Evolutionary conservation across 2,113 vertebrate species (phyloP).

Genomic region (Phoenicopterus ruber): DNA sequence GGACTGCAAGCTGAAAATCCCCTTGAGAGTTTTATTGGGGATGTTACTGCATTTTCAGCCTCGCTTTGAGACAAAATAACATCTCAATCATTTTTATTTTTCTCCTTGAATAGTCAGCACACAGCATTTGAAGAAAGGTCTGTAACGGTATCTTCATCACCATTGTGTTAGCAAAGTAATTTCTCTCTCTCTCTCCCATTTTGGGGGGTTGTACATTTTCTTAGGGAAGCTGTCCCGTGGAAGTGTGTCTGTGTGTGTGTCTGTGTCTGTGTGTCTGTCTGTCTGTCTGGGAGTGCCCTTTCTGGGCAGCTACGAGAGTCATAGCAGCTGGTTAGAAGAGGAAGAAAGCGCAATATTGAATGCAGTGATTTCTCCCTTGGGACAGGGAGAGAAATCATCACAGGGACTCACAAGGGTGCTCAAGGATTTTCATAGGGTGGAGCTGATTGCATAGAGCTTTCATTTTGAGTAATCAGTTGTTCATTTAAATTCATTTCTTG

Average conservation of each 20-base stretch:
- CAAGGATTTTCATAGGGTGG: neutral
- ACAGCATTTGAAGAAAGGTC: neutral
- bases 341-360: neutral
- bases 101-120: neutral
- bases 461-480: neutral
- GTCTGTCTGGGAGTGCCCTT: neutral
- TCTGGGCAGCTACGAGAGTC: neutral
- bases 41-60: slow-evolving; percentile 12
- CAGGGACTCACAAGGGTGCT: neutral
- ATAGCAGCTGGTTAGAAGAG: neutral
- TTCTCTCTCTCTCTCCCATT: neutral
- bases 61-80: slow-evolving; percentile 28
- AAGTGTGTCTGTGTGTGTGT: neutral
- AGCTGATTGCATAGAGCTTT: neutral
- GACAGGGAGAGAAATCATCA: neutral
- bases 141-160: neutral
- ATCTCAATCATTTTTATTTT: slow-evolving; percentile 32
- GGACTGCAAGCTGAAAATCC: slow-evolving; percentile 12
- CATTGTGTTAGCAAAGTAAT: neutral
- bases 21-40: neutral
- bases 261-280: neutral
- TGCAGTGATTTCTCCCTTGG: neutral
- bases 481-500: neutral
- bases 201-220: neutral
- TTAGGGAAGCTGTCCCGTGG: neutral